Evolutionary conservation across 1,140 invertebrate genomes (phyloP), one percentile per base, ranked within the genome.

Genomic region (Heliconius himera): DNA sequence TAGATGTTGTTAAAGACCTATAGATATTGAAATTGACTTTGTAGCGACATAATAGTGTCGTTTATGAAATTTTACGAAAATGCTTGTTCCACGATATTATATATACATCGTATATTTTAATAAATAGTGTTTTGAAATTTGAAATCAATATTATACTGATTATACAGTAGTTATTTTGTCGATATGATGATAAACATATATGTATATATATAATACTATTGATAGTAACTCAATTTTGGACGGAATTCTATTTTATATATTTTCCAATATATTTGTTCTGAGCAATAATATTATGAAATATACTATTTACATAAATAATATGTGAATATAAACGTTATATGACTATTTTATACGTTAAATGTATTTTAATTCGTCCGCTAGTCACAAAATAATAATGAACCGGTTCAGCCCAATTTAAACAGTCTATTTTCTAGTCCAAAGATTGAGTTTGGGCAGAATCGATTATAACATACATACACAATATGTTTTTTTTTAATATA

Each of bases 181-280:
- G 54, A 60, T 60, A 11, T 22, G 54, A 60, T 60, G 8, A 60
- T 60, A 60, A 60, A 51, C 49, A 60, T 60, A 60, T 56, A 56
- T n/a, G 20, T 22, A 56, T 56, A 56, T 66, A 38, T 33, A 56
- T 41, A 16, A 33, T 70, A 60, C 74, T 76, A 76, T 76, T 70
- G 74, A 70, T 76, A 76, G 74, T 76, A 76, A 76, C 74, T 76
- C 74, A 76, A 76, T 70, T 76, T 76, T 76, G 74, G 74, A 76
- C 74, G 74, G 74, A 76, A 66, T 70, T 76, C 60, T 76, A 76
- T 76, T 76, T 60, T 66, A 26, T 76, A 70, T 60, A 38, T 70
- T 76, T 70, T 70, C 74, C 60, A 76, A 76, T 66, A 70, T 41
- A 76, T 46, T 41, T 72, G 16, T 72, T 70, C 38, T 70, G 36